Evolutionary conservation across 2,797 vertebrate genomes (phyloP), one percentile per base, ranked within the genome.

Genomic region (Ispidina picta): DNA sequence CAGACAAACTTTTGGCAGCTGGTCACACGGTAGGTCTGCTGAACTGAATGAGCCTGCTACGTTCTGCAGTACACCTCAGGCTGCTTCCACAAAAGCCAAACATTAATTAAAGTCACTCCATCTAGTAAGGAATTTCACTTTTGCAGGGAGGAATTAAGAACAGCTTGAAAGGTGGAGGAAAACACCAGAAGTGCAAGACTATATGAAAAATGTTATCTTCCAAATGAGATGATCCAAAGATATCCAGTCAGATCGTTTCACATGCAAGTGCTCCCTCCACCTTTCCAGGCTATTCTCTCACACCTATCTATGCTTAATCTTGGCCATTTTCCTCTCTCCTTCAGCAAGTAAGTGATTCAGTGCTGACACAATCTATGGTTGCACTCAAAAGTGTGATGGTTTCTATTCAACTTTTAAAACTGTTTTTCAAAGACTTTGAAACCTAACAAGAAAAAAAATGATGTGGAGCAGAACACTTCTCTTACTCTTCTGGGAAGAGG

Each of bases 11-110:
- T 75, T 9, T 68, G 78, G 76, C 91, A 96, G 65, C 64, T 86
- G 62, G 83, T 89, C 68, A 93, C 78, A 93, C 33, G 6, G 54
- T 81, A 88, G 89, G 64, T 86, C 80, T 80, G 26, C 69, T 71
- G 79, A 85, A 88, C n/a, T 0, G 0, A 75, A 54, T 19, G 21
- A 83, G 62, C 14, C 49, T 41, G 23, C n/a, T 80, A 64, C 39
- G 60, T 65, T 83, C 35, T 83, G 65, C 52, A 81, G 58, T 23
- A 69, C 55, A 92, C 31, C 37, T 83, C 82, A 64, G 76, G 63
- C 66, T 70, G 79, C 84, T 78, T 71, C 60, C 78, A 86, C 18
- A 16, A 54, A 91, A 85, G 64, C 88, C 28, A 85, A 76, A 23
- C 39, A 64, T 76, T 92, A 81, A 94, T 91, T 93, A 84, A 64